Evolutionary conservation across 2,113 vertebrate species (phyloP).

Genomic region (Rallus limicola): DNA sequence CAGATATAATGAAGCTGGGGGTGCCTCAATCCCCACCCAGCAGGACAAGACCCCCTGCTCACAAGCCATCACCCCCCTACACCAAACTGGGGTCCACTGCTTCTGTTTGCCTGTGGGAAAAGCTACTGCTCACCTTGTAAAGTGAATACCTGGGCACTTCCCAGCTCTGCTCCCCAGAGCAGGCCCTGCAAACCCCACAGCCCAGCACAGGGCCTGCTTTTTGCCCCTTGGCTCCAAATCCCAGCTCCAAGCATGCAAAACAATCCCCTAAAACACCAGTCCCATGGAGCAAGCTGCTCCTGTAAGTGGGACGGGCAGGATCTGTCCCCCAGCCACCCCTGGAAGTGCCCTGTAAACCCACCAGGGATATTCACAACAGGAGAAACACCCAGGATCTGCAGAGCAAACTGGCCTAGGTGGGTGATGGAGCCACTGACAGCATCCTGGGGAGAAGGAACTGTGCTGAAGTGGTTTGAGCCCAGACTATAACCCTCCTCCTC

Average conservation of each 20-base stretch:
- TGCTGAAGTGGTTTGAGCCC: background rate
- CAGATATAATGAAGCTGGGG: background rate
- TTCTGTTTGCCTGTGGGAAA: background rate
- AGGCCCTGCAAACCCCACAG: background rate
- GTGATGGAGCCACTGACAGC: background rate
- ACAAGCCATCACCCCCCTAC: background rate
- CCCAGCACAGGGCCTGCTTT: background rate
- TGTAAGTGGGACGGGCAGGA: background rate
- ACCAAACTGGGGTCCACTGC: background rate
- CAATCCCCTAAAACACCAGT: fast-evolving
- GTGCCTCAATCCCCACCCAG: background rate
- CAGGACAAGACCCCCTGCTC: background rate
- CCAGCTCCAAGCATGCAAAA: background rate
- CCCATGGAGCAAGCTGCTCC: background rate
- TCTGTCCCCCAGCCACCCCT: background rate
- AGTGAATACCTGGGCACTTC: background rate
- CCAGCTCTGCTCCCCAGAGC: background rate
- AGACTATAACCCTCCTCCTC: background rate
- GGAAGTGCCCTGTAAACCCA: background rate
- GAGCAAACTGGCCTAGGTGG: background rate
- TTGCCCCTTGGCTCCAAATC: background rate
- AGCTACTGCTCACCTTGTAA: background rate
- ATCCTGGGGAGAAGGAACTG: background rate
- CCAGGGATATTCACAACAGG: background rate
- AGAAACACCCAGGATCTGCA: background rate